Base-by-base conservation (phyloP, 2,797 vertebrate species). In the Chaetophractus vellerosus region DNA sequence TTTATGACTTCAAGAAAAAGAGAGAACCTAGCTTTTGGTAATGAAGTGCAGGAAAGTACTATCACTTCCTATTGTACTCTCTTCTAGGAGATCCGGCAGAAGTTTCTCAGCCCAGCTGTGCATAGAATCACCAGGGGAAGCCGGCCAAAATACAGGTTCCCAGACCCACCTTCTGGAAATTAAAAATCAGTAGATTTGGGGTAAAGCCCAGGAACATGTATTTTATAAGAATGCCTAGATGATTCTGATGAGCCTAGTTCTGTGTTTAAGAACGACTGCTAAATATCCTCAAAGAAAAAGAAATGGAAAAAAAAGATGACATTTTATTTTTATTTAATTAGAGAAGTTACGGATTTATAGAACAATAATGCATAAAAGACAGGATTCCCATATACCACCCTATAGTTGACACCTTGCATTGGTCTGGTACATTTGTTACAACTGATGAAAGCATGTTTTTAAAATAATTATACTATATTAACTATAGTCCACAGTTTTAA, bases 1-100 rank as follows among this genome's bases (percentile, higher is more conserved):
- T 88, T 87, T 80, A 80, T 59, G 24, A 38, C 74, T 64, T 57
- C 48, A 76, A 76, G 61, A 50, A 95, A 76, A 68, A 31, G 75
- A 71, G 26, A 50, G n/a, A 24, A 14, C 66, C 33, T 28, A 84
- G 36, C 50, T 90, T 84, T 28, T 24, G 50, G 28, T 74, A 52
- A 45, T 11, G 8, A 71, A 71, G 7, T 59, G n/a, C 81, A 61
- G 33, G 76, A 55, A 82, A 83, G 21, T 55, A 68, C 59, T 69
- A 31, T 45, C 74, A 85, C 2, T 14, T 55, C 48, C 38, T 61
- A 19, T 31, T 66, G 84, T 63, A 15, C 14, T 52, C 36, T 33
- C 21, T 61, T 28, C 31, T 69, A 9, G 33, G 64, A 82, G 55
- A 64, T 66, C 23, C 71, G 79, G 63, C 38, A 52, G 79, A 72